Evolutionary conservation across 2,888 invertebrate genomes (phyloP).

Genomic region (Diarsia brunnea): DNA sequence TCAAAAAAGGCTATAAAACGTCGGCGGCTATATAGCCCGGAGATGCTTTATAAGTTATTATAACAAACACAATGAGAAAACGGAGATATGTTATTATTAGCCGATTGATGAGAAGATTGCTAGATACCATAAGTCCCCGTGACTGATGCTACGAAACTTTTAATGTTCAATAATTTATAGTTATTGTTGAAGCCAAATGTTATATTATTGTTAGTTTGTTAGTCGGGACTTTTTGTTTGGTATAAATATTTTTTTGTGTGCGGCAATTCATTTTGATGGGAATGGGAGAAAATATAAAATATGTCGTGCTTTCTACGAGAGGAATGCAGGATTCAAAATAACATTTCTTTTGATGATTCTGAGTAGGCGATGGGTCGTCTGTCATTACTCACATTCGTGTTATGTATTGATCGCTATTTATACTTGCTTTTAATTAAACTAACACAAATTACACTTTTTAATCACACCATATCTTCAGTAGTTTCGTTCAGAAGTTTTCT

Average conservation of each 20-base stretch:
- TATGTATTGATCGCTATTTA: neutral
- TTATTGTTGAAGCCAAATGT: conserved; percentile 67
- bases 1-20: conserved; percentile 86
- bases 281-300: conserved; percentile 62
- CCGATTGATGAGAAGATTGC: conserved; percentile 77
- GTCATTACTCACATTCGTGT: neutral
- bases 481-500: no score
- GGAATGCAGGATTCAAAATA: conserved; percentile 46
- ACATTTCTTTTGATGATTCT: conserved; percentile 33
- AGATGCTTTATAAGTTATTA: conserved; percentile 81
- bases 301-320: conserved; percentile 42
- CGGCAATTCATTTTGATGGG: conserved; percentile 58
- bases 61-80: conserved; percentile 83
- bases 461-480: neutral
- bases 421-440: neutral
- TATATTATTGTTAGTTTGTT: conserved; percentile 60
- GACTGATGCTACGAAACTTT: conserved; percentile 65
- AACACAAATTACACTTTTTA: neutral
- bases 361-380: neutral
- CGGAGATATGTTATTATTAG: conserved; percentile 76
- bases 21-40: conserved; percentile 78
- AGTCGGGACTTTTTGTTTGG: conserved; percentile 62
- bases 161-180: conserved; percentile 68
- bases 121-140: conserved; percentile 63
- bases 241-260: conserved; percentile 61